Conservation (phyloP, 1,140 invertebrate species). For the Pectinophora gossypiella region DNA sequence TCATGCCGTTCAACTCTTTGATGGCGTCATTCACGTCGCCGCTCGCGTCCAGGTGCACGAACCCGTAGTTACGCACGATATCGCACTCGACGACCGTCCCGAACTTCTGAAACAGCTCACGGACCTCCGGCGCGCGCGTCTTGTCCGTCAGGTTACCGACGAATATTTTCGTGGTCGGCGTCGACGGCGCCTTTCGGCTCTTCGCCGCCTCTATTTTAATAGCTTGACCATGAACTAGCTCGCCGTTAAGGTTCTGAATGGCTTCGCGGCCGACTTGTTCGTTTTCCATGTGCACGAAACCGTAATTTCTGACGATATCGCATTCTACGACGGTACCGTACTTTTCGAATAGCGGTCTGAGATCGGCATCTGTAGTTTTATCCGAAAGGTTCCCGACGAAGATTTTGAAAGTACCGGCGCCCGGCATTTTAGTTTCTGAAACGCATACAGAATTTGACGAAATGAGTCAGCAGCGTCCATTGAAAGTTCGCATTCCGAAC, state of each 20-base stretch:
- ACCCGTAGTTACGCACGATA: slow-evolving; percentile 94
- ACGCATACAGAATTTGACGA: slow-evolving; percentile 72
- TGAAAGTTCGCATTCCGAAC: slow-evolving; percentile 22
- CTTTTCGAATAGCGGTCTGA: slow-evolving; percentile 94
- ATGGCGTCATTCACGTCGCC: slow-evolving; percentile 90
- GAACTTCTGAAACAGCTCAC: slow-evolving; percentile 90
- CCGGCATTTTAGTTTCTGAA: slow-evolving; percentile 83
- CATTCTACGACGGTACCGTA: slow-evolving; percentile 97
- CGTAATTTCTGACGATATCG: slow-evolving; percentile 97
- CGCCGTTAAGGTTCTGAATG: slow-evolving; percentile 93
- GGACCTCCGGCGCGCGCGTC: slow-evolving; percentile 90
- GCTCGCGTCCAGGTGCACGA: slow-evolving; percentile 90
- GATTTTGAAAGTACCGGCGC: slow-evolving; percentile 94
- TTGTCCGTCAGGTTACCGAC: slow-evolving; percentile 93
- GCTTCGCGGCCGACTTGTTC: slow-evolving; percentile 93
- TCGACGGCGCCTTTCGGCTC: slow-evolving; percentile 88
- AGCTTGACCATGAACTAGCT: slow-evolving; percentile 89
- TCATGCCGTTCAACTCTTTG: slow-evolving; percentile 89
- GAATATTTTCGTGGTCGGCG: slow-evolving; percentile 92
- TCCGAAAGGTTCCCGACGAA: slow-evolving; percentile 97
- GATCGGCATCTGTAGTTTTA: slow-evolving; percentile 89
- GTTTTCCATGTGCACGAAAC: slow-evolving; percentile 97
- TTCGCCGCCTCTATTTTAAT: slow-evolving; percentile 95
- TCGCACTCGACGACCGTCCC: slow-evolving; percentile 93
- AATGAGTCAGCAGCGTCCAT: slow-evolving; percentile 70